These are phyloP conservation scores for Pedetes capensis DNA, from an alignment of 2,113 vertebrate species.

Conservation along the genomic window DNA sequence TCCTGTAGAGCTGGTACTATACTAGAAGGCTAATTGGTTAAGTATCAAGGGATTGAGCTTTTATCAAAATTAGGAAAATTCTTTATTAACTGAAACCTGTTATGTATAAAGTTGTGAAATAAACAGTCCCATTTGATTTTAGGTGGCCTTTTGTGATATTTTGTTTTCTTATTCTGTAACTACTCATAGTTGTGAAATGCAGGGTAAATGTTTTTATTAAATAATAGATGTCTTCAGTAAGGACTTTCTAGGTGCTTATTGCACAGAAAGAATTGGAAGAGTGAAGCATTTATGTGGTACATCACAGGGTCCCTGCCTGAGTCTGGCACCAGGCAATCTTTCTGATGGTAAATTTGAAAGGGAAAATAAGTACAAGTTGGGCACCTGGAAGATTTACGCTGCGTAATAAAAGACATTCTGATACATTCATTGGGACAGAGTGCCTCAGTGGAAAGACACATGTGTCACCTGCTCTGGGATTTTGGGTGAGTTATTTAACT, in stretches of 20 bases:
- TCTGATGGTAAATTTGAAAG: background rate
- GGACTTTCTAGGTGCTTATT: background rate
- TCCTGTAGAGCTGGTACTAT: background rate
- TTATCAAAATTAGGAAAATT: background rate
- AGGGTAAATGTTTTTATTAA: background rate
- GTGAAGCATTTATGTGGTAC: fast-evolving
- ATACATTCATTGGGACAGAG: background rate
- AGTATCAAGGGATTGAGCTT: background rate
- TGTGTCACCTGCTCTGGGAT: background rate
- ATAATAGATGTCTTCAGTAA: background rate
- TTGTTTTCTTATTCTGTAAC: background rate
- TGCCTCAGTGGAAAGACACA: background rate
- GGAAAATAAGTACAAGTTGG: background rate
- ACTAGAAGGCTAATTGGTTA: background rate
- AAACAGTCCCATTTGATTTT: background rate
- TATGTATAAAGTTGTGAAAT: background rate
- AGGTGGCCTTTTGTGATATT: background rate
- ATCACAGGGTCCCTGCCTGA: too few relatives aligned
- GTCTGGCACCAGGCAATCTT: background rate
- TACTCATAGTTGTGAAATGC: background rate
- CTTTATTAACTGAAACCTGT: background rate
- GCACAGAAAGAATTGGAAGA: background rate
- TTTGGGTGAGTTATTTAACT: background rate
- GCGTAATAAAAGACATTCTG: background rate
- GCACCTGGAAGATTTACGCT: background rate